A percentile compares a stretch with the other conserved stretches of the same genome.
These are phyloP conservation scores for Apogon talboti DNA, from an alignment of 2,797 vertebrate species.

Conservation along the genomic window DNA sequence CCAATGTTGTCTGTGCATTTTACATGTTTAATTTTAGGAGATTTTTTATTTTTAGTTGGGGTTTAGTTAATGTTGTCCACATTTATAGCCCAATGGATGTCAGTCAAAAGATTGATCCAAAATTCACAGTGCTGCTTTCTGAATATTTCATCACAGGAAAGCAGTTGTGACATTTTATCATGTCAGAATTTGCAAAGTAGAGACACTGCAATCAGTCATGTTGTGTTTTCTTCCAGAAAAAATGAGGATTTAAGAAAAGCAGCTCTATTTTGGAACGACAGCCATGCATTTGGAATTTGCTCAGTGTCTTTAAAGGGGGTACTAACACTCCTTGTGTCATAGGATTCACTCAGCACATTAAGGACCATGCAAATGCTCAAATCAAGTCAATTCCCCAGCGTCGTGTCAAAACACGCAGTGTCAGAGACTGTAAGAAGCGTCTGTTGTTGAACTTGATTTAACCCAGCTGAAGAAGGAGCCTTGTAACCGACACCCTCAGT, in stretches of 20 bases:
- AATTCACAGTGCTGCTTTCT: conserved; percentile 6
- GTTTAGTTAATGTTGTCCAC: conserved; percentile 36
- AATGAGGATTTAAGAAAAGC: conserved; percentile 12
- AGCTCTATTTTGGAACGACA: conserved; percentile 36
- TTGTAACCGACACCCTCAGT: conserved; percentile 71
- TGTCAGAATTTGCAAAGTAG: conserved; percentile 20
- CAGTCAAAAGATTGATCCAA: conserved; percentile 21
- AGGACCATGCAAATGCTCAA: conserved; percentile 50
- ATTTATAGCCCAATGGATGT: conserved; percentile 45
- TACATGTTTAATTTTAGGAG: conserved; percentile 33
- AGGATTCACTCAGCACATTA: conserved; percentile 50
- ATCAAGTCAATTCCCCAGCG: conserved; percentile 52
- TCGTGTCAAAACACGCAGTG: conserved; percentile 70
- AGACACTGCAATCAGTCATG: conserved; percentile 23
- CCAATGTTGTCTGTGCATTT: conserved; percentile 15
- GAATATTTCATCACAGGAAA: conserved; percentile 34
- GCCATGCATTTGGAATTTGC: conserved; percentile 24
- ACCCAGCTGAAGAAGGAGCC: conserved; percentile 71
- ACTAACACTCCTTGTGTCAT: conserved; percentile 11
- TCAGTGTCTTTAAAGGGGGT: conserved; percentile 10
- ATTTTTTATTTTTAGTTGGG: conserved; percentile 39
- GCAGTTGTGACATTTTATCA: conserved; percentile 30
- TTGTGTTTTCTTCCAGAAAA: conserved; percentile 13
- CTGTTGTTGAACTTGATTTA: conserved; percentile 79
- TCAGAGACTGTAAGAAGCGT: conserved; percentile 59